Base-by-base conservation (phyloP, 1,140 invertebrate genomes). In the Musca domestica region DNA sequence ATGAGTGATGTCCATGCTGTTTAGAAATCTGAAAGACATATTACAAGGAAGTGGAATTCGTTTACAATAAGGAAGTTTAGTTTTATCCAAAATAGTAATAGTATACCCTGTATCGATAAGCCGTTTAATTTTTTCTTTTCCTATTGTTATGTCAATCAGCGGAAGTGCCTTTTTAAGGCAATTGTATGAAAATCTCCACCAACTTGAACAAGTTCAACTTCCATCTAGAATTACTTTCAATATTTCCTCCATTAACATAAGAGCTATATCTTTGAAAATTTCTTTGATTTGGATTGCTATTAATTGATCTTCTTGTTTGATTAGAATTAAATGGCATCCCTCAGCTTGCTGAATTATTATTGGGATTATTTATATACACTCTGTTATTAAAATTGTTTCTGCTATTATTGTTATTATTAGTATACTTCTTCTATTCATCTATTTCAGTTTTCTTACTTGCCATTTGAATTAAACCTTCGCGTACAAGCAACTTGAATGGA, bases 401-500 rank as follows among this genome's bases (percentile, higher is more conserved):
- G 30, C 41, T 46, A 56, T 22, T 49, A 34, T 46, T 41, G 54
- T 66, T 56, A 41, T 34, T 51, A 54, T n/a, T n/a, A n/a, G n/a
- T n/a, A n/a, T n/a, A n/a, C n/a, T n/a, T n/a, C n/a, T n/a, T n/a
- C n/a, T n/a, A n/a, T 58, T 69, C 22, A 7, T 3, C 22, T 23
- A 23, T 23, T 54, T 54, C 7, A 12, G 9, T 23, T 0, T 25
- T 23, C 2, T 2, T 54, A 23, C 25, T 6, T 15, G 22, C 65
- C 19, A 46, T 19, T 47, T 34, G 46, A 47, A 64, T 23, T 19
- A 64, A 14, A 48, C 41, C 49, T 12, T 54, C 51, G 17, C 15
- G 65, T 56, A 56, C 25, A 17, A 66, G 23, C 47, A 66, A 34
- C n/a, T 69, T 47, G 15, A 52, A 64, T 41, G 68, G 56, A 63